phyloP scores from a whole-genome alignment of 2,113 vertebrate genomes.

The Pelecanoides urinatrix region DNA sequence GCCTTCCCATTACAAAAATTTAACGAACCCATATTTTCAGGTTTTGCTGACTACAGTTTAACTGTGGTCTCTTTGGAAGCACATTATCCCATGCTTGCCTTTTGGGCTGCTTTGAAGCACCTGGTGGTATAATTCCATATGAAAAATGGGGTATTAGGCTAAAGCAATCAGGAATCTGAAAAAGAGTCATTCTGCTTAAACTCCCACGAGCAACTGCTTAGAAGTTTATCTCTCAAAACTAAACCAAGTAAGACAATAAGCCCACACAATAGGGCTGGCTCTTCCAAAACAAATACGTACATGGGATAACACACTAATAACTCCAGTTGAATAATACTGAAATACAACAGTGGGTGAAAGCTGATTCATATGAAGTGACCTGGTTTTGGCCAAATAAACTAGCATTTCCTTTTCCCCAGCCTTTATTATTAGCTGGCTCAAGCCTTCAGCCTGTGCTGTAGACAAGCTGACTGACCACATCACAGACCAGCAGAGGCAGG shows the following conservation, averaged over 20 bases:
- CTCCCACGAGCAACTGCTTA: not conserved
- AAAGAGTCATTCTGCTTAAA: not conserved
- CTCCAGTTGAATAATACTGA: not conserved
- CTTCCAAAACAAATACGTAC: not conserved
- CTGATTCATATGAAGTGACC: not conserved
- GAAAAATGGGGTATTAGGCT: not conserved
- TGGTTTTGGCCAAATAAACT: not conserved
- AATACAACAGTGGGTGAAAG: not conserved
- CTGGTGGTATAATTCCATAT: not conserved
- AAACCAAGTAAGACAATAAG: not conserved
- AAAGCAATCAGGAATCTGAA: not conserved
- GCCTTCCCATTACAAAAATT: not conserved
- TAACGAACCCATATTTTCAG: not conserved
- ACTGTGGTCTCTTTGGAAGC: not conserved
- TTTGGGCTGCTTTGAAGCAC: not conserved
- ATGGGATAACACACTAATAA: not conserved
- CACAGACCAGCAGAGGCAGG: not conserved
- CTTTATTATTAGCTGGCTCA: not conserved
- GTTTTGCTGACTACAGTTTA: not conserved
- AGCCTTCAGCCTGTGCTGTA: not conserved
- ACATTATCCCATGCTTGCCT: not conserved
- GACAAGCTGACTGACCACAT: not conserved
- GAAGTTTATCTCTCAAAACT: not conserved
- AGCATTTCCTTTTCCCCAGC: not conserved
- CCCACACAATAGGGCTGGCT: not conserved